Evolutionary conservation across 1,140 invertebrate genomes (phyloP), one percentile per base, ranked within the genome.

Genomic region (Palaemon carinicauda): DNA sequence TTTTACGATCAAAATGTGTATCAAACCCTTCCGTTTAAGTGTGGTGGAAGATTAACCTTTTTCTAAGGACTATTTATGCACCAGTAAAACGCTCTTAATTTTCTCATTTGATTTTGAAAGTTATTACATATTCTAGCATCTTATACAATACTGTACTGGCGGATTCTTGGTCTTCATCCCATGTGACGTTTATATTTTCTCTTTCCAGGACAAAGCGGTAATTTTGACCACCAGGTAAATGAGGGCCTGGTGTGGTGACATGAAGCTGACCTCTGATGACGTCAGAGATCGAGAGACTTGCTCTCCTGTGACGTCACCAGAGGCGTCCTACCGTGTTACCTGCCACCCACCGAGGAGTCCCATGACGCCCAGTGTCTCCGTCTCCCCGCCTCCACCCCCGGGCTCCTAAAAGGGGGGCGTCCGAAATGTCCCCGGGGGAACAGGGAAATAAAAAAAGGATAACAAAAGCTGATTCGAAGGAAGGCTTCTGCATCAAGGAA

Each of bases 231-330:
- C 77, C 83, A 78, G 60, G 83, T 86, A 50, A 86, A 79, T 21
- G 83, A 86, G 41, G 83, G 83, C 54, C 60, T 86, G 56, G 83
- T 86, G 41, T 86, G 83, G 83, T 86, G 83, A 86, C 83, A 86
- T 86, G 83, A 86, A 69, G 56, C 83, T 80, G 83, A 86, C 83
- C 83, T 86, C 77, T 86, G 83, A 86, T 86, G 83, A 86, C 83
- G 83, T 41, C 77, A 65, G 56, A 86, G 83, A 33, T 50, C 83
- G 10, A 14, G 27, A 54, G 83, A 86, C 54, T 27, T 78, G 21
- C 74, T 80, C 50, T 31, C 50, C 19, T 31, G 56, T 51, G 83
- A 86, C 65, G 83, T 86, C 83, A 80, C 51, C 83, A 53, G 83
- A 80, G 83, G 83, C n/a, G 31, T 71, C 41, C 24, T 74, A 21